These are phyloP conservation scores for Heteronetta atricapilla DNA, from an alignment of 2,113 vertebrate genomes.

Conservation along the genomic window DNA sequence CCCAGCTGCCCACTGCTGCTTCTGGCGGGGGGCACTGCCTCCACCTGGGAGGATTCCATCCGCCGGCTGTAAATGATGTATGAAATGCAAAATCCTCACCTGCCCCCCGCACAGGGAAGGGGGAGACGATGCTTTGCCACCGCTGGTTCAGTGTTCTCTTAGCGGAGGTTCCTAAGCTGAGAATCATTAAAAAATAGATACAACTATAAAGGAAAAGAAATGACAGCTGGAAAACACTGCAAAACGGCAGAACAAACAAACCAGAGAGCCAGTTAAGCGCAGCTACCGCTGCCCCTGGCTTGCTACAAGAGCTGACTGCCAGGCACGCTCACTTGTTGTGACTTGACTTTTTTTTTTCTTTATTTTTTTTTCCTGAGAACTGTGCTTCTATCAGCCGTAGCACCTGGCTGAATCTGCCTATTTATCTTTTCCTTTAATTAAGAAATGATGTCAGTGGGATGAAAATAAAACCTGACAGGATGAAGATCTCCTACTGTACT, in stretches of 20 bases:
- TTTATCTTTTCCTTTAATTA: constrained; percentile 74
- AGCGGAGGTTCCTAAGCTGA: constrained; percentile 31
- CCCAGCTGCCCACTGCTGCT: neutral
- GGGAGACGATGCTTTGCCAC: constrained; percentile 3
- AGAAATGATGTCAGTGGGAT: constrained; percentile 60
- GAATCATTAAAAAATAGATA: constrained; percentile 58
- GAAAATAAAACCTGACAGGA: constrained; percentile 61
- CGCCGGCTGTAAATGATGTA: constrained; percentile 54
- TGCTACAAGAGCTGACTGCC: neutral
- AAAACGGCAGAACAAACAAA: constrained; percentile 57
- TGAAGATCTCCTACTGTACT: constrained; percentile 32
- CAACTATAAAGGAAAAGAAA: constrained; percentile 15
- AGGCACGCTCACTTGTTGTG: neutral
- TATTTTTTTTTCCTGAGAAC: neutral
- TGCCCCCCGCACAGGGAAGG: accelerated
- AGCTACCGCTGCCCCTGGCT: neutral
- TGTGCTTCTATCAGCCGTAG: constrained; percentile 9
- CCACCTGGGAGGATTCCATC: constrained; percentile 6
- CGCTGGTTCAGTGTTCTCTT: constrained; percentile 21
- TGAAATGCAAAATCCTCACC: constrained; percentile 53
- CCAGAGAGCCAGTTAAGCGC: neutral
- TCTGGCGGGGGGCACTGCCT: neutral
- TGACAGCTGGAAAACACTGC: constrained; percentile 46
- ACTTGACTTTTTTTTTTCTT: neutral
- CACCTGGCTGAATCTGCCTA: constrained; percentile 53